Base-by-base conservation (phyloP, 2,888 invertebrate genomes). In the Orthosia cruda region DNA sequence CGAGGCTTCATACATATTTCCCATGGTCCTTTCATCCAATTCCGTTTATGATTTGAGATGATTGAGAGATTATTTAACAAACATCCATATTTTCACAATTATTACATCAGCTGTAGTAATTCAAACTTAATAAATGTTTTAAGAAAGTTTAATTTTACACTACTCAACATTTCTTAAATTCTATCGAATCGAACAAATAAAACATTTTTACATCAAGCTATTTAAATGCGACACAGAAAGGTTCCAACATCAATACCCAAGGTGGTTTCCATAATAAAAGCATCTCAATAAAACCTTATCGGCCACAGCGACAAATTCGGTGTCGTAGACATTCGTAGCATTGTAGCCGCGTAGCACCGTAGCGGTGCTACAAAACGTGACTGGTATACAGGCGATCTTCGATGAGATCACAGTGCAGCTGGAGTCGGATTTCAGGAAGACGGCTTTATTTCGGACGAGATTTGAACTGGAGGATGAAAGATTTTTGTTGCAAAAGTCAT, bases 361-460 rank as follows among this genome's bases (percentile, higher is more conserved):
- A 75, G 76, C 40, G 76, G 68, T 72, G 80, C 80, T 82, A 83
- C 84, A 77, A 70, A 52, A 86, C 86, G 86, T 86, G 85, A 86
- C 83, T 32, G 20, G 87, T 78, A 65, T 86, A 86, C 78, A 80
- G 80, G 65, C 74, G 77, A 87, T 80, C 71, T 76, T 78, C 80
- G 81, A 86, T 74, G 82, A 83, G 80, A 84, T 87, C 83, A 69
- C 76, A 83, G 67, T 79, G 74, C 83, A 86, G 74, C 77, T 79
- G 77, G n/a, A n/a, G n/a, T n/a, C 81, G 69, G 77, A 79, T 79
- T 83, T 83, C 45, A 62, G 55, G 65, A 68, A 54, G 16, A 68
- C 52, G 67, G 71, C 65, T 79, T n/a, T 79, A 75, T 79, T 82
- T 55, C 1, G 40, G 11, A 66, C 45, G 58, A 66, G 82, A 81